Conservation (phyloP, 2,113 vertebrate species). For the Silurus glanis region DNA sequence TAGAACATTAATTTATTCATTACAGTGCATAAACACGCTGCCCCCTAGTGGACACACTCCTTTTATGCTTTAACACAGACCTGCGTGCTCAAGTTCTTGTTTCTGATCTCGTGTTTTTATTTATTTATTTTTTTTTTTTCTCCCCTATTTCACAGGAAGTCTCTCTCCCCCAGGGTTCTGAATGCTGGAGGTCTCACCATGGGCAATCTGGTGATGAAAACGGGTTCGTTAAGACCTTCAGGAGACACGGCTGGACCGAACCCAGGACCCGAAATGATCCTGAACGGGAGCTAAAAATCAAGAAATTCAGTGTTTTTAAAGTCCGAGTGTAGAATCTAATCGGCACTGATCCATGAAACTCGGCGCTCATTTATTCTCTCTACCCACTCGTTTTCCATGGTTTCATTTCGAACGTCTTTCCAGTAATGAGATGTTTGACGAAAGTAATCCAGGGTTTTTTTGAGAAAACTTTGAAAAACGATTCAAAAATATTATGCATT, state of each 20-base stretch:
- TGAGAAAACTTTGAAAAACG: background rate
- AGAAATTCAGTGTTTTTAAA: background rate
- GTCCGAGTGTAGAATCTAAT: background rate
- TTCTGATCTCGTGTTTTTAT: background rate
- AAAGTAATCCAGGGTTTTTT: background rate
- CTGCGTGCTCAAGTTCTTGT: background rate
- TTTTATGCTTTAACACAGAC: background rate
- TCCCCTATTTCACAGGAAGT: constrained; percentile 70
- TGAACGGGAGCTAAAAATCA: constrained; percentile 80
- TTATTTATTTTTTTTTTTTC: background rate
- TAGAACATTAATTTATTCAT: background rate
- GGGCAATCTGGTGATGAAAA: constrained; percentile 81
- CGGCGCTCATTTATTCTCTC: background rate
- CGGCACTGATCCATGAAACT: background rate
- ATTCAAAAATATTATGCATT: background rate
- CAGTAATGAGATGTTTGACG: background rate
- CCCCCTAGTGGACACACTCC: background rate
- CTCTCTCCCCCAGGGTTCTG: constrained; percentile 76
- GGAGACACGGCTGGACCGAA: constrained; percentile 76
- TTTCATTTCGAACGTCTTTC: background rate
- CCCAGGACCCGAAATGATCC: constrained; percentile 78
- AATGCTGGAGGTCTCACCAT: constrained; percentile 68
- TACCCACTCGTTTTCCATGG: background rate
- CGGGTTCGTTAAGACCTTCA: constrained; percentile 72
- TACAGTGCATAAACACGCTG: background rate